Conservation (phyloP, 2,797 vertebrate genomes). For the Peromyscus attwateri region DNA sequence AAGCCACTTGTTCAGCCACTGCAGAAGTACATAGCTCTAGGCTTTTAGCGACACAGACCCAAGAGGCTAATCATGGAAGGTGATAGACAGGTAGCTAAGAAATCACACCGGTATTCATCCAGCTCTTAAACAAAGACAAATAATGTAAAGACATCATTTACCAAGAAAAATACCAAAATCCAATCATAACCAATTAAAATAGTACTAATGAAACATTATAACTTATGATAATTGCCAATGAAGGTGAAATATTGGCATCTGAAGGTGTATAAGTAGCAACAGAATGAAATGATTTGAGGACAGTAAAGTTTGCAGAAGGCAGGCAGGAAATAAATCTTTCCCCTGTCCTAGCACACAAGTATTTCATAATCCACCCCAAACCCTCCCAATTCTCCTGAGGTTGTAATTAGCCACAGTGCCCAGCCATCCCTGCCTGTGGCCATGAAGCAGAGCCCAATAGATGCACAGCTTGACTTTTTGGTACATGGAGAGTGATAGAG, state of each 20-base stretch:
- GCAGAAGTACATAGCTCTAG: neutral
- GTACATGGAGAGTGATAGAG: neutral
- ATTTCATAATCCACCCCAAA: neutral
- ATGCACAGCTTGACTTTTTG: neutral
- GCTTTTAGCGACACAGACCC: neutral
- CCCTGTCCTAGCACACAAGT: neutral
- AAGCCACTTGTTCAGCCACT: neutral
- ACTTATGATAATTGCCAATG: neutral
- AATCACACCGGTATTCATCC: neutral
- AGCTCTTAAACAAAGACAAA: neutral
- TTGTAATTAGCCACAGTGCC: neutral
- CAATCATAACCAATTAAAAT: slow-evolving; percentile 53
- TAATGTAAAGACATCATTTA: neutral
- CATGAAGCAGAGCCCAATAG: neutral
- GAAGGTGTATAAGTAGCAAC: neutral
- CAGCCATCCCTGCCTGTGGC: neutral
- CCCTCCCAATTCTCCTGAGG: neutral
- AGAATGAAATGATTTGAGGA: neutral
- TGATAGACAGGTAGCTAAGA: neutral
- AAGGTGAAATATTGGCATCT: slow-evolving; percentile 45
- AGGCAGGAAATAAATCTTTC: neutral
- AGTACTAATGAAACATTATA: slow-evolving; percentile 7
- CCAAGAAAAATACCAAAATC: slow-evolving; percentile 7
- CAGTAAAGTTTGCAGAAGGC: neutral
- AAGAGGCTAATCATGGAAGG: neutral